Evolutionary conservation across 2,113 vertebrate species (phyloP).

Genomic region (Microtus oregoni): DNA sequence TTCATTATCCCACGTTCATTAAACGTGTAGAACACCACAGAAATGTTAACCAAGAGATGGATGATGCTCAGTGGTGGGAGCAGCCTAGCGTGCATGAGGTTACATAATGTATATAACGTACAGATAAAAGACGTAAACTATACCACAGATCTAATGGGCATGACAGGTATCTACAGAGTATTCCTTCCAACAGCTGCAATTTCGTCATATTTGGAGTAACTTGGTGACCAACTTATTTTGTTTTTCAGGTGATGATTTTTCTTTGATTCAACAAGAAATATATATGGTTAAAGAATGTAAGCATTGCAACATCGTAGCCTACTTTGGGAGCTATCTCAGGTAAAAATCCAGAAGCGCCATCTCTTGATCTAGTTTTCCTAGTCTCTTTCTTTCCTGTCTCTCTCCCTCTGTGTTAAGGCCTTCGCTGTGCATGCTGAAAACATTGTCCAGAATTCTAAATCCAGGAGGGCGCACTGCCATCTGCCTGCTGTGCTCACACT

Average conservation of each 20-base stretch:
- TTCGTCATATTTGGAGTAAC: neutral
- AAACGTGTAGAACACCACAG: neutral
- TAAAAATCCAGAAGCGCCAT: conserved; percentile 84
- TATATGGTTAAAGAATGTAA: conserved; percentile 99
- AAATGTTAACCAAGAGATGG: neutral
- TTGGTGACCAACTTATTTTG: conserved; percentile 63
- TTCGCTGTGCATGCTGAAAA: neutral
- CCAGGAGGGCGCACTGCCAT: neutral
- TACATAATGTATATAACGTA: neutral
- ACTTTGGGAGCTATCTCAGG: conserved; percentile 99
- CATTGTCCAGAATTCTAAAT: neutral
- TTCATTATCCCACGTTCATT: neutral
- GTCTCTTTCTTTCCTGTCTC: neutral
- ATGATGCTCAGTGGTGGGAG: neutral
- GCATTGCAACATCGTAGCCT: conserved; percentile 98
- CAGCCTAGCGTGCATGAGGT: neutral
- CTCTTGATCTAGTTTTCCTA: neutral
- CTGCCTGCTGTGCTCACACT: neutral
- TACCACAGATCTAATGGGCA: neutral
- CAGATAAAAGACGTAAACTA: neutral
- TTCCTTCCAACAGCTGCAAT: neutral
- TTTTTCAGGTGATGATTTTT: conserved; percentile 98
- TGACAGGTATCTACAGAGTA: neutral
- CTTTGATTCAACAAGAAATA: conserved; percentile 99
- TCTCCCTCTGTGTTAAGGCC: neutral